Evolutionary conservation across 1,140 invertebrate species (phyloP), one percentile per base, ranked within the genome.

Genomic region (Bradysia coprophila): DNA sequence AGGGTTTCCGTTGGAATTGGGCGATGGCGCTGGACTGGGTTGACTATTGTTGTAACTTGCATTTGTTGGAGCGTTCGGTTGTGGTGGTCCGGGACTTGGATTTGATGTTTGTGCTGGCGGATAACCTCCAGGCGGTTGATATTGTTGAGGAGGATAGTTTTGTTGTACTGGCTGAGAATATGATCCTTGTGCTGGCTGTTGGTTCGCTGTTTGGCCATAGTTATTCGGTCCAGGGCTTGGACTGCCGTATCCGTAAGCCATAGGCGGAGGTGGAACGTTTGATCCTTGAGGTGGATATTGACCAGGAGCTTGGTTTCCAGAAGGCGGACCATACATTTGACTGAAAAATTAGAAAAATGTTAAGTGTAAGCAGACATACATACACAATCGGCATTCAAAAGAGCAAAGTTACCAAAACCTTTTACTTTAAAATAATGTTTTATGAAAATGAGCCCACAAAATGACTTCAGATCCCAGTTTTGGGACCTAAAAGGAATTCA

Each of bases 41-140:
- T 50, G 52, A 36, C 43, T 48, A 3, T 42, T 36, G 38, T 52
- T 53, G 2, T 47, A 43, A 15, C 48, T 49, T 10, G 48, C 51
- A 3, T 50, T 48, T 46, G 57, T 53, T 34, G 61, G 51, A 15
- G 53, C 54, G 24, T 60, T 61, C 16, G 61, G 52, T 19, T 47
- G 52, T 42, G 39, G 48, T 9, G 39, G 47, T 8, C 51, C 48
- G 2, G 54, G 51, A 6, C 50, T 55, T 10, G 54, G 56, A 6
- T n/a, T 18, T 15, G 15, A 24, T 3, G 40, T 39, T 42, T 33
- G 45, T 42, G 52, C 36, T 23, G 53, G 53, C 28, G 51, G 48
- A 32, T 50, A 48, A 20, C 38, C 46, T n/a, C 33, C 33, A 16
- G 33, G 33, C 4, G 33, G 33, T 21, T 51, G 46, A 38, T 46